Conservation (phyloP, 2,888 invertebrate species). For the Parnassius apollo region DNA sequence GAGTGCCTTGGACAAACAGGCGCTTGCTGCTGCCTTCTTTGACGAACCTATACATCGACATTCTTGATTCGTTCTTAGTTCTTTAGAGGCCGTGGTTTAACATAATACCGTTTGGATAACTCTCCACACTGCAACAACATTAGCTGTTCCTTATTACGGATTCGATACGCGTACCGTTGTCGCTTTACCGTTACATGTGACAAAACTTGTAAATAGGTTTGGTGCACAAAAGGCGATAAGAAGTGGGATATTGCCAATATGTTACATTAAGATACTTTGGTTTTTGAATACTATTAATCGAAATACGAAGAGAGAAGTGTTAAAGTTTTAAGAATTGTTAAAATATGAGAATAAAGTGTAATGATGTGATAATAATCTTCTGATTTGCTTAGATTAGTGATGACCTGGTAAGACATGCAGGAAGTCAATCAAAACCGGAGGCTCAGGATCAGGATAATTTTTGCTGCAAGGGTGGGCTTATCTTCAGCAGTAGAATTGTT, state of each 20-base stretch:
- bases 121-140: slow-evolving; percentile 51
- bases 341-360: too few species aligned
- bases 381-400: too few species aligned
- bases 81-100: slow-evolving; percentile 54
- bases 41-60: slow-evolving; percentile 91
- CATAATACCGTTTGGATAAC: slow-evolving; percentile 56
- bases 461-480: too few species aligned
- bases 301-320: too few species aligned
- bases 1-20: slow-evolving; percentile 88
- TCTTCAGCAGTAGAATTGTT: too few species aligned
- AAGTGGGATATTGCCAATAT: slow-evolving; percentile 32
- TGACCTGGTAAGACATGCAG: too few species aligned
- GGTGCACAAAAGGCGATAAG: slow-evolving; percentile 32
- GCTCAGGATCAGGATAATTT: too few species aligned
- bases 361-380: too few species aligned
- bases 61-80: slow-evolving; percentile 58
- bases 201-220: slow-evolving; percentile 39
- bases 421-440: too few species aligned
- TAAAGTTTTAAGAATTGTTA: too few species aligned
- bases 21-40: slow-evolving; percentile 84
- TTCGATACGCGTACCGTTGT: slow-evolving; percentile 60
- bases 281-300: too few species aligned
- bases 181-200: slow-evolving; percentile 40
- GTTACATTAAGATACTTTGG: background rate
- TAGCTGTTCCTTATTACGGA: slow-evolving; percentile 54